These are phyloP conservation scores for Tetramorium bicarinatum DNA, from an alignment of 2,888 invertebrate genomes.

Conservation along the genomic window DNA sequence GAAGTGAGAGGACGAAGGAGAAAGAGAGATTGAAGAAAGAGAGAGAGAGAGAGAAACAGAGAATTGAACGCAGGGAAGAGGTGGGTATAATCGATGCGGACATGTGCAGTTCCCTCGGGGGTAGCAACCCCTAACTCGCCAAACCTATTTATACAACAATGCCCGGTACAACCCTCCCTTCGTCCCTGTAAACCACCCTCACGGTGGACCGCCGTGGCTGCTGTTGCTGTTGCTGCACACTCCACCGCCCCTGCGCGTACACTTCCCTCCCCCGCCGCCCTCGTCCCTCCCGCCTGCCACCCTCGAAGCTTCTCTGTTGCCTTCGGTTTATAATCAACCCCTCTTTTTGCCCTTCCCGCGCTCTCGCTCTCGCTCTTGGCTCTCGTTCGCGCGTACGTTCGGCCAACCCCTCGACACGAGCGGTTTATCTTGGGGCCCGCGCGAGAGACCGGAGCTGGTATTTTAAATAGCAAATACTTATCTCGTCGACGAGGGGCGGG, in stretches of 20 bases:
- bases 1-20: constrained; percentile 65
- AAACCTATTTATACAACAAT: constrained; percentile 87
- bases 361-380: constrained; percentile 39
- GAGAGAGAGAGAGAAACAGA: constrained; percentile 55
- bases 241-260: constrained; percentile 70
- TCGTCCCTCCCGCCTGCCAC: constrained; percentile 37
- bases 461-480: constrained; percentile 85
- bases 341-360: constrained; percentile 61
- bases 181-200: constrained; percentile 84
- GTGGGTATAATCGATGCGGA: constrained; percentile 85
- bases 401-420: constrained; percentile 73
- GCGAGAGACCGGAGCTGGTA: constrained; percentile 78
- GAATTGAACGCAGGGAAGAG: constrained; percentile 67
- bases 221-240: constrained; percentile 74
- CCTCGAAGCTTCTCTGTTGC: constrained; percentile 60
- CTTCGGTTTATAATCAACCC: constrained; percentile 84
- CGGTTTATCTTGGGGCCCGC: constrained; percentile 83
- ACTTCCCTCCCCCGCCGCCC: constrained; percentile 47
- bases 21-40: constrained; percentile 26
- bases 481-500: constrained; percentile 69
- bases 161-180: constrained; percentile 82
- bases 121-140: constrained; percentile 86
- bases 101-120: constrained; percentile 86
- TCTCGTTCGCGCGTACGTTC: constrained; percentile 51
- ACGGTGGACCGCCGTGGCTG: constrained; percentile 81